Evolutionary conservation across 2,113 vertebrate species (phyloP).

Genomic region (Atherinomorus stipes): DNA sequence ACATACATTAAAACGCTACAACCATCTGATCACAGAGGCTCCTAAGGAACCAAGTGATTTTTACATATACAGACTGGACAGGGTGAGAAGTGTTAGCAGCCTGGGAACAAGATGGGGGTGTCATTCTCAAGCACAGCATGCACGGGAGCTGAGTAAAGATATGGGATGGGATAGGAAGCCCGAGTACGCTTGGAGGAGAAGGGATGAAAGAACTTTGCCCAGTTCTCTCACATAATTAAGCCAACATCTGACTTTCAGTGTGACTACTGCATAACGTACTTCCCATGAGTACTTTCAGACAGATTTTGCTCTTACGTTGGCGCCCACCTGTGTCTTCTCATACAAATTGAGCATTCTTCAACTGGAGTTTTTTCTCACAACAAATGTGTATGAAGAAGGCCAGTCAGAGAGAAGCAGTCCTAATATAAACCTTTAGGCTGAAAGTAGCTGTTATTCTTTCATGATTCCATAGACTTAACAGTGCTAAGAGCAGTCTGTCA

Average conservation of each 20-base stretch:
- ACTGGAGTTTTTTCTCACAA: conserved; percentile 47
- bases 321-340: conserved; percentile 43
- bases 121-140: conserved; percentile 72
- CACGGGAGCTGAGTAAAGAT: conserved; percentile 50
- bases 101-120: conserved; percentile 47
- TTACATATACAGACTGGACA: conserved; percentile 32
- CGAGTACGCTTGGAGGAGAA: conserved; percentile 12
- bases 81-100: conserved; percentile 15
- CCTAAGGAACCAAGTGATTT: conserved; percentile 27
- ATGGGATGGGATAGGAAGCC: conserved; percentile 46
- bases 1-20: neutral
- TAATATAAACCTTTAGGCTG: conserved; percentile 71
- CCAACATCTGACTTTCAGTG: conserved; percentile 55
- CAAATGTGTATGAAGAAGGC: conserved; percentile 28
- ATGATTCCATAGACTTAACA: conserved; percentile 74
- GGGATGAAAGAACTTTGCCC: conserved; percentile 39
- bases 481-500: conserved; percentile 77
- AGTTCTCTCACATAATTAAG: conserved; percentile 50
- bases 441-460: conserved; percentile 72
- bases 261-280: conserved; percentile 44
- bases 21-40: conserved; percentile 28
- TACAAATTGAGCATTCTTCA: conserved; percentile 5
- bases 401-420: conserved; percentile 39
- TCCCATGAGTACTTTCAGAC: conserved; percentile 12
- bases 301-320: conserved; percentile 9